Evolutionary conservation across 2,797 vertebrate species (phyloP).

Genomic region (Crax fasciolata): DNA sequence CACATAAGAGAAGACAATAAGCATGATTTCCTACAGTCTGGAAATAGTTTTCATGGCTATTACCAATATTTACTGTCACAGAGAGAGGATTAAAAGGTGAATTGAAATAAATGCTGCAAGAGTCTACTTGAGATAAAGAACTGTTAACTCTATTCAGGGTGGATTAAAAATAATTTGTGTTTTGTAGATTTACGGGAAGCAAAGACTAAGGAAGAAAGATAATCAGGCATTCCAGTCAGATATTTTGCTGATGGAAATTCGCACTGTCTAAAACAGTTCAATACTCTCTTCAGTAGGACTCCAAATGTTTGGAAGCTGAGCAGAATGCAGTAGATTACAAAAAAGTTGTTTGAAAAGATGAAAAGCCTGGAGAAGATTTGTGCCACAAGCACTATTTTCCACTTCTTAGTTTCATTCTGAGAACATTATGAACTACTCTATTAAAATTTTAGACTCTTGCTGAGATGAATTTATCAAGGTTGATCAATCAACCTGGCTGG

Average conservation of each 20-base stretch:
- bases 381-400: not conserved
- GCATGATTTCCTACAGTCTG: not conserved
- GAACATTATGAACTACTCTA: not conserved
- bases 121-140: not conserved
- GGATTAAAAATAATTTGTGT: not conserved
- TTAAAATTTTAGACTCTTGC: conserved; percentile 33
- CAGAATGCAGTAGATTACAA: not conserved
- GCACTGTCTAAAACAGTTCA: not conserved
- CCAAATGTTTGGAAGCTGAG: not conserved
- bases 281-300: not conserved
- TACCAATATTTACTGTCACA: not conserved
- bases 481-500: conserved; percentile 10
- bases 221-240: not conserved
- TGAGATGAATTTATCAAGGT: not conserved
- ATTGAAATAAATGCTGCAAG: not conserved
- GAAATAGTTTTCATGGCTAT: not conserved
- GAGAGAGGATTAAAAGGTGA: not conserved
- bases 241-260: not conserved
- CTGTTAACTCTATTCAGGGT: not conserved
- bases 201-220: not conserved
- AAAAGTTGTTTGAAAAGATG: not conserved
- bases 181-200: not conserved
- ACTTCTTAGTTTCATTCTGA: conserved; percentile 12
- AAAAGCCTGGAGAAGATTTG: not conserved
- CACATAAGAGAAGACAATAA: not conserved